Evolutionary conservation across 1,140 invertebrate genomes (phyloP), one percentile per base, ranked within the genome.

Genomic region (Caenorhabditis brenneri): DNA sequence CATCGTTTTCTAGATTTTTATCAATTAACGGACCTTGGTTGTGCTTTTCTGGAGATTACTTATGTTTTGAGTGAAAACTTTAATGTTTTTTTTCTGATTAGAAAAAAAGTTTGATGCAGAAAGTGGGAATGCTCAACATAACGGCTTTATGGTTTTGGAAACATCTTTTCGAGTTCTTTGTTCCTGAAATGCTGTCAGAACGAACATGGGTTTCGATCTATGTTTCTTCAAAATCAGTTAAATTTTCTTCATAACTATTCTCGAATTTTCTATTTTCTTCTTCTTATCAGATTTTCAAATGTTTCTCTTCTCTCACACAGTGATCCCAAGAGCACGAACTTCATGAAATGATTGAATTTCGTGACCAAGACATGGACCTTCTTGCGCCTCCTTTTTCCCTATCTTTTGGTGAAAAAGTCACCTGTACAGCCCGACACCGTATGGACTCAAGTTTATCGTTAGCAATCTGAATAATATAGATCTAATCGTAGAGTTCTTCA

Each of bases 261-360:
- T n/a, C n/a, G n/a, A n/a, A n/a, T n/a, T n/a, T n/a, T n/a, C n/a
- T n/a, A n/a, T n/a, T n/a, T n/a, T n/a, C n/a, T n/a, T n/a, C n/a
- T n/a, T n/a, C n/a, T n/a, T n/a, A n/a, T n/a, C n/a, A n/a, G 6
- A 10, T 36, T 36, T 19, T 10, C 31, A 27, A 27, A 55, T 55
- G 5, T n/a, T 65, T 24, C 58, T 36, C 31, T 36, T 16, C 15
- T 33, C n/a, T 36, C 10, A 29, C 29, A 29, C 16, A 36, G 22
- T 7, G 22, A 27, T 58, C 58, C 7, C 31, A 16, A 36, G 22
- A 6, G 65, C 65, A 36, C 65, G 65, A 74, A 74, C 27, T 46
- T 74, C 46, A 33, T 42, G 42, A 74, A 74, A 74, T 74, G 36
- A 74, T 42, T 65, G 29, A n/a, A n/a, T n/a, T n/a, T n/a, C n/a